A percentile compares a stretch with the other conserved stretches of the same genome.
These are phyloP conservation scores for Carlito syrichta DNA, from an alignment of 2,113 vertebrate genomes.

Conservation along the genomic window DNA sequence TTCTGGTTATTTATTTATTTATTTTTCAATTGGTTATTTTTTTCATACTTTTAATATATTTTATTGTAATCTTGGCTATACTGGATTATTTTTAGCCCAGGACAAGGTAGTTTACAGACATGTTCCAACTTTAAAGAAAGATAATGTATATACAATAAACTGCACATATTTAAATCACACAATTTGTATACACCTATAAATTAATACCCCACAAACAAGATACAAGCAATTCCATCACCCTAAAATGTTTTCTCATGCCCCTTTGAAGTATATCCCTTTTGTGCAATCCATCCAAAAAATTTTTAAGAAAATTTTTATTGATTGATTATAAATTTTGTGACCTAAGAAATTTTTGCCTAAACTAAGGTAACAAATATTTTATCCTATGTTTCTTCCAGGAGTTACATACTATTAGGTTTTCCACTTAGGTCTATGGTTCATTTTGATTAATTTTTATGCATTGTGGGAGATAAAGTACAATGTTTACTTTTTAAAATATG, in stretches of 20 bases:
- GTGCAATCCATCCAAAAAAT: no score
- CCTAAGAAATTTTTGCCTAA: neutral
- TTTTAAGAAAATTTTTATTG: no score
- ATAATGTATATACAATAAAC: neutral
- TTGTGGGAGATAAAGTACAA: neutral
- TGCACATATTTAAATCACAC: neutral
- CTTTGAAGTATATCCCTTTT: neutral
- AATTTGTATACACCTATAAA: neutral
- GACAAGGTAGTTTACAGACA: neutral
- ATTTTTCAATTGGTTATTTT: no score
- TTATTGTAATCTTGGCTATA: conserved; percentile 12
- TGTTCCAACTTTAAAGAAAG: neutral
- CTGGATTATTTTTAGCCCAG: neutral
- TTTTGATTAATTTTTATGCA: neutral
- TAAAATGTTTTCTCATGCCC: neutral
- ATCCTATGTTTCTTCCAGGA: neutral
- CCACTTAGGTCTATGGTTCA: neutral
- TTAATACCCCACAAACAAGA: neutral
- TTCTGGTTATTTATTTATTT: neutral
- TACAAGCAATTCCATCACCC: neutral
- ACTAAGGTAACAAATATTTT: neutral
- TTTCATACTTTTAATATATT: neutral
- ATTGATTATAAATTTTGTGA: neutral
- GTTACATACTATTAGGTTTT: neutral
- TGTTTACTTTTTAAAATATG: neutral